Evolutionary conservation across 2,888 invertebrate genomes (phyloP).

Genomic region (Halocaridina rubra): DNA sequence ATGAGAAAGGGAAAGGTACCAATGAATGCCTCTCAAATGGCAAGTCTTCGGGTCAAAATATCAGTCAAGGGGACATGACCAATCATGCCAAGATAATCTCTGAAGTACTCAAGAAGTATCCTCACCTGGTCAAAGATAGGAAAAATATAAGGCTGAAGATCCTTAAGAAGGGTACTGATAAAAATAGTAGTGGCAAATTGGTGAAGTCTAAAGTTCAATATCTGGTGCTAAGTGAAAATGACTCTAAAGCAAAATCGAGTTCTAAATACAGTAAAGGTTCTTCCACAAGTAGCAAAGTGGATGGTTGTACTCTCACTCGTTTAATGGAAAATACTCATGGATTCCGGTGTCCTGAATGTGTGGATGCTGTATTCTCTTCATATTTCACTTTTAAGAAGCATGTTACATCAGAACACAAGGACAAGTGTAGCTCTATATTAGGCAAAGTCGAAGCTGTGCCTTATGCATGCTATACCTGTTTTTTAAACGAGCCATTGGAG

Average conservation of each 20-base stretch:
- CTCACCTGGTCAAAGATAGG: slow-evolving; percentile 86
- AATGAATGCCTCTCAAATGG: not conserved
- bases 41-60: slow-evolving; percentile 20
- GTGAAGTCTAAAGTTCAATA: slow-evolving; percentile 70
- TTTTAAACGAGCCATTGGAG: slow-evolving; percentile 41
- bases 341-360: slow-evolving; percentile 50
- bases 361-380: not conserved
- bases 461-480: slow-evolving; percentile 41
- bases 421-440: slow-evolving; percentile 33
- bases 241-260: slow-evolving; percentile 15
- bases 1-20: slow-evolving; percentile 2
- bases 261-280: slow-evolving; percentile 21
- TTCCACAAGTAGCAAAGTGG: not conserved
- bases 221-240: slow-evolving; percentile 68
- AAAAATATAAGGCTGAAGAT: slow-evolving; percentile 89
- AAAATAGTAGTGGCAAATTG: slow-evolving; percentile 54
- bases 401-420: slow-evolving; percentile 36
- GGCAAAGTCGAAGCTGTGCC: slow-evolving; percentile 30
- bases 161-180: slow-evolving; percentile 73
- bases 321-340: not conserved
- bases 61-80: slow-evolving; percentile 65
- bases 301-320: not conserved
- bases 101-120: slow-evolving; percentile 88
- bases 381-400: slow-evolving; percentile 48
- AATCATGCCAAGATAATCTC: slow-evolving; percentile 89